Conservation (phyloP, 2,888 invertebrate genomes). For the Clostera curtula region DNA sequence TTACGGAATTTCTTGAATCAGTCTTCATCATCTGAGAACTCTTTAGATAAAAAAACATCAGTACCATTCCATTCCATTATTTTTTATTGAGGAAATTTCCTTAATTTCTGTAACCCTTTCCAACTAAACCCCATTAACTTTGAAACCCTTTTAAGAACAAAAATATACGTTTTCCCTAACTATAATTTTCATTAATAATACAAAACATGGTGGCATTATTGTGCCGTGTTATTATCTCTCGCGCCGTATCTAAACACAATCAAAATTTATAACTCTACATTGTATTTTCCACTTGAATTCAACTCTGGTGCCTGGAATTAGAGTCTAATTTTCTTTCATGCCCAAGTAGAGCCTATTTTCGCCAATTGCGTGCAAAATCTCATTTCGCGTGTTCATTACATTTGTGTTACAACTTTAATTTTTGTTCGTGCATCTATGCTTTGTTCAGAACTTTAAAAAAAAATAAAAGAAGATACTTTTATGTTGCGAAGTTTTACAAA, state of each 20-base stretch:
- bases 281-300: neutral
- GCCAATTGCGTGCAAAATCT: conserved; percentile 21
- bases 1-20: no score
- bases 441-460: no score
- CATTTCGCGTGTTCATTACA: conserved; percentile 22
- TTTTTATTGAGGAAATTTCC: no score
- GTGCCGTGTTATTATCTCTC: conserved; percentile 17
- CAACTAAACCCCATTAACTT: no score
- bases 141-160: neutral
- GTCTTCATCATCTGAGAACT: no score
- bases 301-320: conserved; percentile 7
- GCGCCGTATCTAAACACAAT: conserved; percentile 16
- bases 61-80: no score
- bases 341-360: conserved; percentile 14
- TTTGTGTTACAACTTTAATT: conserved; percentile 21
- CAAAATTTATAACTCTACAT: conserved; percentile 17
- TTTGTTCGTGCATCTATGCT: conserved; percentile 8
- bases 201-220: conserved; percentile 12
- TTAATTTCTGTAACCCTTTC: no score
- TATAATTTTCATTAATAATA: conserved; percentile 18
- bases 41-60: no score
- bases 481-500: no score
- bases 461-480: no score
- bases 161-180: conserved; percentile 4
- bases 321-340: conserved; percentile 1